These are phyloP conservation scores for Wasmannia auropunctata DNA, from an alignment of 1,140 invertebrate species.

Conservation along the genomic window DNA sequence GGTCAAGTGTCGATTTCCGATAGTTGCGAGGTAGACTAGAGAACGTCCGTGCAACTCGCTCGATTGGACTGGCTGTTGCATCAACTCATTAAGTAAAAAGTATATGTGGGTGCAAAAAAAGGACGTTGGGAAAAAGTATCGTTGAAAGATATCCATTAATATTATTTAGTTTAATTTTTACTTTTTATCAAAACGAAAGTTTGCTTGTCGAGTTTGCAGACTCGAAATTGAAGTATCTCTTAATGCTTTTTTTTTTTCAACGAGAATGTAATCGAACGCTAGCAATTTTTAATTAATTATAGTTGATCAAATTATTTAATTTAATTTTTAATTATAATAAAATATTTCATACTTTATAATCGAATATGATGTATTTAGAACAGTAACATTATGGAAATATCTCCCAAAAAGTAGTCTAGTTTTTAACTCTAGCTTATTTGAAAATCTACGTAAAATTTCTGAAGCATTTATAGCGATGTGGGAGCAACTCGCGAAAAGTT, in stretches of 20 bases:
- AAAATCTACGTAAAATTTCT: background rate
- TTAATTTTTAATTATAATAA: constrained; percentile 8
- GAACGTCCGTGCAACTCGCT: constrained; percentile 2
- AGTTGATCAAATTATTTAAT: too few species aligned
- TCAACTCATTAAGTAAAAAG: background rate
- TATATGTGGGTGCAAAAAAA: background rate
- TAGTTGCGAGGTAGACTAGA: constrained; percentile 16
- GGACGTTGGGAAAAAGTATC: background rate
- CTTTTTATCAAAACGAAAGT: background rate
- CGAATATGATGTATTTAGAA: background rate
- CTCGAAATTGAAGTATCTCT: background rate
- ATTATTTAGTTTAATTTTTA: background rate
- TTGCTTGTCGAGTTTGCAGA: background rate
- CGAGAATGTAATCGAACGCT: background rate
- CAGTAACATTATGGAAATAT: background rate
- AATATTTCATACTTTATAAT: background rate
- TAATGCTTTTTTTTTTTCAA: background rate
- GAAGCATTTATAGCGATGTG: background rate
- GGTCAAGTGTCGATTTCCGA: constrained; percentile 57
- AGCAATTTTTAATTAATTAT: background rate
- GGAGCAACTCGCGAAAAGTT: background rate
- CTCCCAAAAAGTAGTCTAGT: too few species aligned
- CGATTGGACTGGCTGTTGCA: background rate
- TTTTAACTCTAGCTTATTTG: background rate
- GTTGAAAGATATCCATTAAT: background rate